These are phyloP conservation scores for Bombus fervidus DNA, from an alignment of 1,140 invertebrate species.

Conservation along the genomic window DNA sequence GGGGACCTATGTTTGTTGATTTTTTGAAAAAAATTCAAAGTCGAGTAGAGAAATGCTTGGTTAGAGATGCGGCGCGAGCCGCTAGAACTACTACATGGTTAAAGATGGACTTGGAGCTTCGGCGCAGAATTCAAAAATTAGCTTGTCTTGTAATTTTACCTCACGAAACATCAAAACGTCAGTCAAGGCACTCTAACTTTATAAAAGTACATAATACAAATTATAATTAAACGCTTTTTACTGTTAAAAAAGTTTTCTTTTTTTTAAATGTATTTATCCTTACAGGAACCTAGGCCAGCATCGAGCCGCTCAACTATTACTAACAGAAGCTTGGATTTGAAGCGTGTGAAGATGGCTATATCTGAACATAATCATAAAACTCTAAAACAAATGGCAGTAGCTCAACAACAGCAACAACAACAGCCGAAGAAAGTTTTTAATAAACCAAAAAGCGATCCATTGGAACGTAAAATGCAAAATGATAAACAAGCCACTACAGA, in stretches of 20 bases:
- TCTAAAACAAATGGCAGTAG: conserved; percentile 67
- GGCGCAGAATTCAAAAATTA: conserved; percentile 84
- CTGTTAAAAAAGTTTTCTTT: not conserved
- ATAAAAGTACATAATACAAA: conserved; percentile 69
- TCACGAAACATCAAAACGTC: conserved; percentile 75
- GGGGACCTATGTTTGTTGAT: conserved; percentile 80
- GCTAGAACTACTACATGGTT: conserved; percentile 86
- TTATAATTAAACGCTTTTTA: not conserved
- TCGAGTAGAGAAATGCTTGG: conserved; percentile 85
- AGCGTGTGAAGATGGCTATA: conserved; percentile 84
- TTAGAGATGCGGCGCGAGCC: conserved; percentile 85
- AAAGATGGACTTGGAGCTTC: conserved; percentile 85
- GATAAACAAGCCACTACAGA: conserved; percentile 71
- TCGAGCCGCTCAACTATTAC: conserved; percentile 67
- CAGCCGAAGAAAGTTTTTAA: conserved; percentile 74
- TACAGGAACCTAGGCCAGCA: conserved; percentile 72
- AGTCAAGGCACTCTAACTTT: conserved; percentile 78
- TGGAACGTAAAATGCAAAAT: conserved; percentile 77
- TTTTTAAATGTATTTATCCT: not conserved
- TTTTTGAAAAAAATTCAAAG: conserved; percentile 80
- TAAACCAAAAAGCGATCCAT: conserved; percentile 80
- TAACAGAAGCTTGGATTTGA: conserved; percentile 82
- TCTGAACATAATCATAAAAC: conserved; percentile 81
- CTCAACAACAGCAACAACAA: conserved; percentile 48
- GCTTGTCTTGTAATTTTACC: conserved; percentile 84